phyloP scores from a whole-genome alignment of 2,888 invertebrate genomes.

The Hermaeophaga mercurialis region DNA sequence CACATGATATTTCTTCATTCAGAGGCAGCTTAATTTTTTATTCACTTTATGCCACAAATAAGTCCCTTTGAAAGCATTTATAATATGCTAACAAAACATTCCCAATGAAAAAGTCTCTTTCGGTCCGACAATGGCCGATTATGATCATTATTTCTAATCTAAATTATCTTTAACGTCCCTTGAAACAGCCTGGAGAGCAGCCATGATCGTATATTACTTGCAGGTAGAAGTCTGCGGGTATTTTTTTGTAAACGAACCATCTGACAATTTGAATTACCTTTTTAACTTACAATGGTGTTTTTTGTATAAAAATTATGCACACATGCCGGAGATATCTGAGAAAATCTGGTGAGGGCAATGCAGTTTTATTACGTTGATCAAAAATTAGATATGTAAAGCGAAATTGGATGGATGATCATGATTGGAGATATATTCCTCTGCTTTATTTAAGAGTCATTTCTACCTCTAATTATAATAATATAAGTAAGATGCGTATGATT shows the following conservation, averaged over 20 bases:
- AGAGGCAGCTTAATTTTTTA: conserved; percentile 43
- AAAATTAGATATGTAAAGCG: too few relatives aligned
- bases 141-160: conserved; percentile 55
- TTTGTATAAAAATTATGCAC: conserved; percentile 24
- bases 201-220: conserved; percentile 34
- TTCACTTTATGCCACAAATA: conserved; percentile 34
- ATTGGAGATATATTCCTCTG: too few relatives aligned
- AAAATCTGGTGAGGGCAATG: neutral
- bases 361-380: neutral
- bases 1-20: conserved; percentile 40
- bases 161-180: conserved; percentile 53
- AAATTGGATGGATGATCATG: too few relatives aligned
- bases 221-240: conserved; percentile 44
- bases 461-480: too few relatives aligned
- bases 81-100: conserved; percentile 44
- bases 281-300: conserved; percentile 29
- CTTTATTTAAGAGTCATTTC: too few relatives aligned
- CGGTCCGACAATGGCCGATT: conserved; percentile 46
- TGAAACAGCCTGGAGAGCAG: conserved; percentile 47
- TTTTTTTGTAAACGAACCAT: conserved; percentile 24
- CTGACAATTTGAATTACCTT: conserved; percentile 31
- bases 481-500: too few relatives aligned
- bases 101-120: conserved; percentile 45
- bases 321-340: conserved; percentile 9
- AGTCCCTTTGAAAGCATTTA: conserved; percentile 34